phyloP scores from a whole-genome alignment of 2,113 vertebrate genomes.

The Hippocampus guttulatus region DNA sequence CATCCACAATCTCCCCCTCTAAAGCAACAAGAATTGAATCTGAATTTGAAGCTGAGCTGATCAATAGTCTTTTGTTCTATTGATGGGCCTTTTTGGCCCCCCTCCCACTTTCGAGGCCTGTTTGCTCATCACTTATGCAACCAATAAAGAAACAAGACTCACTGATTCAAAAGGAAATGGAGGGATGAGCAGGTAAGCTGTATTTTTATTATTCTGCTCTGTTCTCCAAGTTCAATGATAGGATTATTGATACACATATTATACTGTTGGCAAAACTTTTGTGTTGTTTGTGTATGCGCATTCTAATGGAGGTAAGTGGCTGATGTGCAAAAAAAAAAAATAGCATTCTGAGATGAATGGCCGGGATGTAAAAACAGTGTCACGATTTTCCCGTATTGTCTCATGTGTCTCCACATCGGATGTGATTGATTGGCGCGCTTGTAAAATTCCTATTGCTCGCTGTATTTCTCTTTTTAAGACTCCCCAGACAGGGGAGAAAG shows the following conservation, averaged over 20 bases:
- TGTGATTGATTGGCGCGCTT: conserved; percentile 53
- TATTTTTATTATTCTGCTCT: neutral
- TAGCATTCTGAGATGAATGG: conserved; percentile 33
- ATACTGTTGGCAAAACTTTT: neutral
- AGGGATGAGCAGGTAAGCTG: neutral
- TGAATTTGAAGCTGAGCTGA: no score
- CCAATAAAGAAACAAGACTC: neutral
- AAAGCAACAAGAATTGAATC: no score
- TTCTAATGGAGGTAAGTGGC: neutral
- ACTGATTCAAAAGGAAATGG: neutral
- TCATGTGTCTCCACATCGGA: conserved; percentile 43
- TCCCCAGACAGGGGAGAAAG: conserved; percentile 56
- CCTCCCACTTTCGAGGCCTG: no score
- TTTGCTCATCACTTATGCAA: no score
- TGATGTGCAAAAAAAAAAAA: neutral
- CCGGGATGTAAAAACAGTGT: conserved; percentile 41
- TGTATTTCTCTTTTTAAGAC: conserved; percentile 59
- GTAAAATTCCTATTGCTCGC: conserved; percentile 50
- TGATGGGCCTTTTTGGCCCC: no score
- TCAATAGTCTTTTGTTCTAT: no score
- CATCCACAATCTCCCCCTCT: no score
- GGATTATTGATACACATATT: neutral
- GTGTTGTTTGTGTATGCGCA: neutral
- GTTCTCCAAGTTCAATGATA: neutral
- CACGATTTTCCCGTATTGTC: conserved; percentile 47